A percentile compares a stretch with the other conserved stretches of the same genome.
Evolutionary conservation across 2,797 vertebrate genomes (phyloP).

Genomic region (Pseudochromis fuscus): DNA sequence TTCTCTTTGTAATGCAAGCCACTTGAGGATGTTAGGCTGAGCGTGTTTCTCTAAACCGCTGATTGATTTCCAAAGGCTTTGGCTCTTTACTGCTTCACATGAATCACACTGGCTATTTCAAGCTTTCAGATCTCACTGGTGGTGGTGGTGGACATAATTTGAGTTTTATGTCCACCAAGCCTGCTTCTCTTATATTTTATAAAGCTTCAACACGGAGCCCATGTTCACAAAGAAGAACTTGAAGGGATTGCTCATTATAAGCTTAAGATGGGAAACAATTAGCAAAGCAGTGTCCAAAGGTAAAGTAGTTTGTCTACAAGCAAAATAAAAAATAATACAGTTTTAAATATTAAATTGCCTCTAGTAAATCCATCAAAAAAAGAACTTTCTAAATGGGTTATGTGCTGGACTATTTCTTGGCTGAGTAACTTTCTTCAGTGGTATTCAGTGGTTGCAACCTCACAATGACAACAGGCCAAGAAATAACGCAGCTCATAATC

Average conservation of each 20-base stretch:
- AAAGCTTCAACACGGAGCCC: background rate
- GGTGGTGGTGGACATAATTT: constrained; percentile 24
- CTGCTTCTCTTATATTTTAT: background rate
- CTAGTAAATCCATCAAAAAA: background rate
- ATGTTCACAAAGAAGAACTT: background rate
- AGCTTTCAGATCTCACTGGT: constrained; percentile 31
- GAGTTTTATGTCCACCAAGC: constrained; percentile 26
- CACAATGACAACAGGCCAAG: background rate
- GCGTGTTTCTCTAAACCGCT: constrained; percentile 60
- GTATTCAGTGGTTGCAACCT: background rate
- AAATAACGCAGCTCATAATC: background rate
- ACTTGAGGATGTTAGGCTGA: constrained; percentile 54
- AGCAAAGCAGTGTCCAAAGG: too few species aligned
- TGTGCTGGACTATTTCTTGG: background rate
- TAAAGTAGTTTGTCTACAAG: too few species aligned
- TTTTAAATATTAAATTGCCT: background rate
- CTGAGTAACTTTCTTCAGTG: background rate
- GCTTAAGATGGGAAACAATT: too few species aligned
- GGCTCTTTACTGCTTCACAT: constrained; percentile 49
- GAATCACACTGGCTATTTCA: constrained; percentile 50
- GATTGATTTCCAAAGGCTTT: constrained; percentile 69
- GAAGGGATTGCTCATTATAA: background rate
- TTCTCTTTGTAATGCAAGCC: constrained; percentile 60
- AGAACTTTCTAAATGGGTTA: background rate
- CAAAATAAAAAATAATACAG: too few species aligned